Percentiles rank a stretch among this genome's conserved stretches.
Conservation (phyloP, 2,113 vertebrate species). For the Catharus minimus region DNA sequence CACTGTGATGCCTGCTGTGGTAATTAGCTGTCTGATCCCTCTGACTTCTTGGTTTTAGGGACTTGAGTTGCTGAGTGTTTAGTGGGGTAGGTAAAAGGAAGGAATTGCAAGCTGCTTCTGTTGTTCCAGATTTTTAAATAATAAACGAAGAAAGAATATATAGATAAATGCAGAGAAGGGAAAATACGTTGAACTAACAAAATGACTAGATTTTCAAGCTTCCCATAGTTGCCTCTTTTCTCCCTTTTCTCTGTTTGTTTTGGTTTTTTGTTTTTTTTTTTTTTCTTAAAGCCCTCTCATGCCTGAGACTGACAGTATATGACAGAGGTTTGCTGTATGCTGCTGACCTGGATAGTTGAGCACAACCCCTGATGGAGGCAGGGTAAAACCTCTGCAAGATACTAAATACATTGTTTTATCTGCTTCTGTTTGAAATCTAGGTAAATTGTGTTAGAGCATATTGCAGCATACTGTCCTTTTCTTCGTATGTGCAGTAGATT, state of each 20-base stretch:
- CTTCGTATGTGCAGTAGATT: not conserved
- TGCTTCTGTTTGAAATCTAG: not conserved
- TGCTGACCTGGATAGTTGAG: not conserved
- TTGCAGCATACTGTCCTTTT: not conserved
- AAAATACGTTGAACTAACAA: not conserved
- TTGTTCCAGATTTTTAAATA: not conserved
- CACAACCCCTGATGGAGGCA: not conserved
- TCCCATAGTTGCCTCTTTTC: not conserved
- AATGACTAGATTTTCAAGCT: not conserved
- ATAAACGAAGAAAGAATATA: not conserved
- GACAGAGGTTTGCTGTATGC: not conserved
- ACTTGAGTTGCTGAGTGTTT: not conserved
- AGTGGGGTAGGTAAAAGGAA: not conserved
- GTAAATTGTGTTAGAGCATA: not conserved
- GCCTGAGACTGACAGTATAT: accelerated
- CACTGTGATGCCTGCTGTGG: accelerated
- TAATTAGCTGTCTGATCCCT: not conserved
- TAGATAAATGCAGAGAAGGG: not conserved
- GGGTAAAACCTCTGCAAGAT: not conserved
- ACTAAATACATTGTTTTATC: accelerated
- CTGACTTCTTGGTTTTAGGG: not conserved
- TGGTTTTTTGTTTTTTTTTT: not conserved
- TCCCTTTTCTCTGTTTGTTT: not conserved
- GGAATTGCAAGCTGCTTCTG: not conserved
- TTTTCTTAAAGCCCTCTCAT: accelerated